Conservation (phyloP, 2,888 invertebrate genomes). For the Steromphala cineraria region DNA sequence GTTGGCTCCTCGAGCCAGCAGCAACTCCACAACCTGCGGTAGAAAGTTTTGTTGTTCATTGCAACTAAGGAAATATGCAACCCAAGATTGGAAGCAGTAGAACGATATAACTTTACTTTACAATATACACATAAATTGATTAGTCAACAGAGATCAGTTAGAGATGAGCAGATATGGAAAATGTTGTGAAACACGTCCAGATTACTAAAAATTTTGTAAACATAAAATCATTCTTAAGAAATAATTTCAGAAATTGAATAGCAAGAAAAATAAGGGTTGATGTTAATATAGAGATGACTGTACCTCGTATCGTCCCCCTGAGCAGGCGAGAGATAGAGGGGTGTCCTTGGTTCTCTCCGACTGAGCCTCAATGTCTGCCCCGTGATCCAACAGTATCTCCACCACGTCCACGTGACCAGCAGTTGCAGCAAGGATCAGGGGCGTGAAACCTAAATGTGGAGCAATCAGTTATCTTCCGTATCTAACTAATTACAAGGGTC, state of each 20-base stretch:
- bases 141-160: neutral
- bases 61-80: no score
- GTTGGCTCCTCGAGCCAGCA: conserved; percentile 92
- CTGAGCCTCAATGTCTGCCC: conserved; percentile 98
- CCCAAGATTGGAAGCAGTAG: no score
- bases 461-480: neutral
- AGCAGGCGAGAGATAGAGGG: conserved; percentile 96
- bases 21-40: conserved; percentile 87
- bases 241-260: no score
- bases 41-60: no score
- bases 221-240: no score
- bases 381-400: conserved; percentile 92
- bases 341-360: conserved; percentile 99
- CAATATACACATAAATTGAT: no score
- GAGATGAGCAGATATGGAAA: no score
- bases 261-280: no score
- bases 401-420: conserved; percentile 93
- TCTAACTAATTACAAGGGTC: no score
- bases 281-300: no score
- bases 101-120: neutral
- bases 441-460: conserved; percentile 87
- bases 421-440: conserved; percentile 96
- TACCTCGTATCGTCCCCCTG: conserved; percentile 95
- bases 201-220: no score
- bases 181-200: no score